Base-by-base conservation (phyloP, 2,888 invertebrate genomes). In the Patella caerulea region DNA sequence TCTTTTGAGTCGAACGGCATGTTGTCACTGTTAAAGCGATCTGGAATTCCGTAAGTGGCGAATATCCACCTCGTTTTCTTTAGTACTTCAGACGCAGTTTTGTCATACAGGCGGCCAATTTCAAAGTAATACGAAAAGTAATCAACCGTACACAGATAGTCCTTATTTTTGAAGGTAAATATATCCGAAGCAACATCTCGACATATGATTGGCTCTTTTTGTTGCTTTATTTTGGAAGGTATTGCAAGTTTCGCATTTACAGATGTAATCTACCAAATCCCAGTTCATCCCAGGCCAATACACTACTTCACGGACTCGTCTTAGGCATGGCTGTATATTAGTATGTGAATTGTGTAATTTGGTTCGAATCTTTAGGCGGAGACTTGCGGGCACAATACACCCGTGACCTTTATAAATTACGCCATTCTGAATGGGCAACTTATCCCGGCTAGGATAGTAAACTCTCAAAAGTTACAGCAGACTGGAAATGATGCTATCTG, bases 211-310 rank as follows among this genome's bases (percentile, higher is more conserved):
- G 81, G 65, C 56, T 83, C 82, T 72, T 81, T 81, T 17, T 59
- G 69, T 78, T 81, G 81, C 65, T 78, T 78, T 69, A 0, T 55
- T 24, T 53, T 75, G 71, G 19, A 72, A 76, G 56, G 55, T 45
- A 29, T 75, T 15, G 65, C 79, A 82, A 45, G 73, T 78, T n/a
- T 77, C 76, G 74, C 82, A 82, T 55, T 75, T 77, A 12, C n/a
- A 19, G 34, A 80, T 71, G 72, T 53, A 76, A 45, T 79, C 81
- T 56, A 45, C 71, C 12, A 79, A 71, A 56, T 75, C 79, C 14
- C 71, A 45, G 45, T 74, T 82, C 78, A 80, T 79, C n/a, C 73
- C 70, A 34, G 78, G 80, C 78, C 80, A 82, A 73, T 75, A 82
- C 2, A 80, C 34, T n/a, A 15, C 54, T 69, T 80, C 80, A 55